Base-by-base conservation (phyloP, 2,797 vertebrate species). In the Buceros bicornis region DNA sequence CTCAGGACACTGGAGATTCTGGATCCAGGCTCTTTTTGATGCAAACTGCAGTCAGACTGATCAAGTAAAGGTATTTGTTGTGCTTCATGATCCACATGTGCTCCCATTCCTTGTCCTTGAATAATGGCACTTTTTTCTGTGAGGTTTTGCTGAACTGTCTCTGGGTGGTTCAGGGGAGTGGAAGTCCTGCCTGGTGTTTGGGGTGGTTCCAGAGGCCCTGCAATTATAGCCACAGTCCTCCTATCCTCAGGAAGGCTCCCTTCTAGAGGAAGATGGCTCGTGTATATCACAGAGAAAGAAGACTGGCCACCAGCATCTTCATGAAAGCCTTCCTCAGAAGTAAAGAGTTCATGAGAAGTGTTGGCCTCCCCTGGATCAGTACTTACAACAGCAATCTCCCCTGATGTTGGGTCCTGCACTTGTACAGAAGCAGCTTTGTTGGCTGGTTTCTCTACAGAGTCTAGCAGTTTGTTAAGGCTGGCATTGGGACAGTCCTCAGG, bases 101-200 rank as follows among this genome's bases (percentile, higher is more conserved):
- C 10, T 89, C 20, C 58, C 0, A 0, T 72, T 94, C 96, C 87
- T 89, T 95, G 88, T 77, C 65, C 79, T 45, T 93, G 94, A 24
- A 33, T 87, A 72, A 85, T 22, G 48, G 93, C 94, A 64, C 66
- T 90, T 66, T 57, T 77, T 67, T 53, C 18, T 2, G 66, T 26
- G 19, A 37, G 26, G 11, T 33, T 70, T 51, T 96, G 96, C 40
- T 93, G 95, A 43, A 91, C 73, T 88, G 91, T 65, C 62, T 97
- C 96, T 18, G 66, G 42, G 24, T 94, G 93, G 56, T 77, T 95
- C 33, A 87, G 74, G 40, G 96, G 95, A n/a, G 93, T 94, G 1
- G 97, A 94, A 60, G 78, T 64, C 73, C 93, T 85, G 37, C 29
- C 79, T 69, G 85, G 86, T 56, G 87, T 83, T 21, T 87, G 72